phyloP scores from a whole-genome alignment of 1,140 invertebrate genomes.

The Drosophila erecta region DNA sequence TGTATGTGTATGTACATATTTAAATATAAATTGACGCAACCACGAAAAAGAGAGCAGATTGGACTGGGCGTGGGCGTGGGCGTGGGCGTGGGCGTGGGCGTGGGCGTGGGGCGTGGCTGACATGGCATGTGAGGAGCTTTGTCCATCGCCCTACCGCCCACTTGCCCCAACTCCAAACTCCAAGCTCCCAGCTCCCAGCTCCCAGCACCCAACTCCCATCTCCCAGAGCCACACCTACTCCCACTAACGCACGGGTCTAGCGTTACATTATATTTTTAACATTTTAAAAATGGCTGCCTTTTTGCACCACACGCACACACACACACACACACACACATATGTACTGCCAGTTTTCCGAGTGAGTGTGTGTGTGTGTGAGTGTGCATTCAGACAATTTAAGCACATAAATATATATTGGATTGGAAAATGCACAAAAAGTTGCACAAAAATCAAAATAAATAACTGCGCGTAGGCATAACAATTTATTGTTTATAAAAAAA shows the following conservation, averaged over 20 bases:
- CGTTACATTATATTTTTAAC: slow-evolving; percentile 76
- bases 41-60: slow-evolving; percentile 15
- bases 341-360: background rate
- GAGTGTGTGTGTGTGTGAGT: slow-evolving; percentile 2
- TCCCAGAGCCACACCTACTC: background rate
- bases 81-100: slow-evolving; percentile 14
- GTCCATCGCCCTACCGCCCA: slow-evolving; percentile 1
- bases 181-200: no score
- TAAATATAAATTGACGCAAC: slow-evolving; percentile 27
- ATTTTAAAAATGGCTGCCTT: slow-evolving; percentile 64
- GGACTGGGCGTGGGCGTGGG: slow-evolving; percentile 16
- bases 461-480: slow-evolving; percentile 68
- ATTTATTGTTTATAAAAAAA: slow-evolving; percentile 67
- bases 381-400: slow-evolving; percentile 44
- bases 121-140: slow-evolving; percentile 37
- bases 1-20: no score
- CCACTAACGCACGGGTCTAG: slow-evolving; percentile 19
- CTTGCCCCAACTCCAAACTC: background rate
- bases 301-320: slow-evolving; percentile 34
- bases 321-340: slow-evolving; percentile 15
- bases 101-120: slow-evolving; percentile 37
- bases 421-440: slow-evolving; percentile 70
- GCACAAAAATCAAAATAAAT: slow-evolving; percentile 67
- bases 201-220: background rate
- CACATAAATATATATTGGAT: slow-evolving; percentile 61